phyloP scores from a whole-genome alignment of 30 jellyfish, hydroid and myxozoan genomes.

The Mastigias papua region DNA sequence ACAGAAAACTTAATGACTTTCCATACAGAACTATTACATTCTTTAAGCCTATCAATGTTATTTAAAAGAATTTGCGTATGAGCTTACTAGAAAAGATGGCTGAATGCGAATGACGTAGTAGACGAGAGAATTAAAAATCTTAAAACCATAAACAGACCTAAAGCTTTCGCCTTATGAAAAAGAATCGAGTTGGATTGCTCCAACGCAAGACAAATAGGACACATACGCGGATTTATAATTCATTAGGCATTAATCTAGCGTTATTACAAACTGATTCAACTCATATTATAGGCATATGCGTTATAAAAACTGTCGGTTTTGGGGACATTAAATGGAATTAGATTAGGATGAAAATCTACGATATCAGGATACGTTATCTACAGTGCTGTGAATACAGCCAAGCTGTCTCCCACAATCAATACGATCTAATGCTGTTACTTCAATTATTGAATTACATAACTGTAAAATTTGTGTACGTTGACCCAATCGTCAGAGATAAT shows the following conservation, averaged over 20 bases:
- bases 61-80: not conserved
- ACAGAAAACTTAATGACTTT: not conserved
- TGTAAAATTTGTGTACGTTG: constrained; percentile 1
- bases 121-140: not conserved
- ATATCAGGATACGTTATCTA: constrained; percentile 55
- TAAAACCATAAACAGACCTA: constrained; percentile 3
- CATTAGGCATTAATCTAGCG: constrained; percentile 15
- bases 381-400: constrained; percentile 47
- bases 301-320: constrained; percentile 42
- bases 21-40: not conserved
- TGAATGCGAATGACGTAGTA: not conserved
- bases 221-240: not conserved
- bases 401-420: constrained; percentile 38
- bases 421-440: constrained; percentile 42
- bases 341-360: constrained; percentile 32
- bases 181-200: not conserved
- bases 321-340: constrained; percentile 42
- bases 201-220: not conserved
- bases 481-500: not conserved
- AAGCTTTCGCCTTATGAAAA: constrained; percentile 7
- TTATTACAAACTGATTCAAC: constrained; percentile 14
- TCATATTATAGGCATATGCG: constrained; percentile 24
- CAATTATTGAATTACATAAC: constrained; percentile 11
- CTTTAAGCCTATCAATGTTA: not conserved
- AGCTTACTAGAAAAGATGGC: not conserved